Conservation (phyloP, 2,113 vertebrate genomes). For the Arenaria interpres region DNA sequence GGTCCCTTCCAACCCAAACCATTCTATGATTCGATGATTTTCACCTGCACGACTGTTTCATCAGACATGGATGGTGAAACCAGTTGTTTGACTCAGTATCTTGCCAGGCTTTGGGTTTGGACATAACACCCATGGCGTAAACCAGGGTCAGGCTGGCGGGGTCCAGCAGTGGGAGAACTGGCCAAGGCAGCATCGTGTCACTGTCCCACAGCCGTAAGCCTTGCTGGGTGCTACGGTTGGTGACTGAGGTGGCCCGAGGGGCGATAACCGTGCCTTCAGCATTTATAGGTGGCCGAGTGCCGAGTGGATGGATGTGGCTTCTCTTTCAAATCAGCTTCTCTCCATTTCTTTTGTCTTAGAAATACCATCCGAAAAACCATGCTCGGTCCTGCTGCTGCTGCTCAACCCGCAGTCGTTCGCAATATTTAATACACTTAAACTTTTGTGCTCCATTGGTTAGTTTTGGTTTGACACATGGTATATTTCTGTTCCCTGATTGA, state of each 20-base stretch:
- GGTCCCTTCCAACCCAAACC: too few species aligned
- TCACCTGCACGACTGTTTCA: neutral
- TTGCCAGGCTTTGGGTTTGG: neutral
- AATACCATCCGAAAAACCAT: neutral
- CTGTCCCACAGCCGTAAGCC: neutral
- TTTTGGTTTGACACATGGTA: slow-evolving; percentile 34
- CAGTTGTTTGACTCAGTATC: neutral
- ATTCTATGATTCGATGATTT: neutral
- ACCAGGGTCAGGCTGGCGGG: neutral
- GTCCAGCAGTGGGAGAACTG: neutral
- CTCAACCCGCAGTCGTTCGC: neutral
- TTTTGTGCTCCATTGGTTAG: neutral
- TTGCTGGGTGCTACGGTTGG: neutral
- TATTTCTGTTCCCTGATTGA: slow-evolving; percentile 43
- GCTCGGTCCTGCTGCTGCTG: neutral
- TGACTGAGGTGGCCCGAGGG: neutral
- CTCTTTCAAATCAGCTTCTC: neutral
- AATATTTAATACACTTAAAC: slow-evolving; percentile 4
- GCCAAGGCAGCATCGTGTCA: neutral
- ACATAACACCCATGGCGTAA: neutral
- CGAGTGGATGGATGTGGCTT: neutral
- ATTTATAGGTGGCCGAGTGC: neutral
- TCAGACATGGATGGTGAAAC: neutral
- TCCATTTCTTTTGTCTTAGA: neutral
- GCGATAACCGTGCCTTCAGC: neutral